Percentiles rank a stretch among this genome's conserved stretches.
phyloP scores from a whole-genome alignment of 1,140 invertebrate genomes.

The Hylaeus anthracinus region DNA sequence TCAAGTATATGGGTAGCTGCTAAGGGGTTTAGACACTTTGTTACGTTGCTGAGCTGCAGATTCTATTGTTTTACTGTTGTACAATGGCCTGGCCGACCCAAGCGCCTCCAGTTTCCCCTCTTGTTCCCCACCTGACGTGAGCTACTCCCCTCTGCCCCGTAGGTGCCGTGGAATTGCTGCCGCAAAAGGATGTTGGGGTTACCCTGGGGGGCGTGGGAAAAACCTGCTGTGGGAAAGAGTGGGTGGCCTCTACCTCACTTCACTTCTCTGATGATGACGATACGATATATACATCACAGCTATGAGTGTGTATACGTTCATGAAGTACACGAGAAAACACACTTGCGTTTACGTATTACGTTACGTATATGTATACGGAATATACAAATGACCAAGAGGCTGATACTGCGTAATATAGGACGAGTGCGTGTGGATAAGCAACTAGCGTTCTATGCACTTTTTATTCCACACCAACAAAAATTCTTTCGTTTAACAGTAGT shows the following conservation, averaged over 20 bases:
- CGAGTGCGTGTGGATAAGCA: constrained; percentile 29
- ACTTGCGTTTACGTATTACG: constrained; percentile 13
- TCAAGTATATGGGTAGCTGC: not conserved
- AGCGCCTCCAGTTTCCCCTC: constrained; percentile 69
- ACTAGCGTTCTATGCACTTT: constrained; percentile 24
- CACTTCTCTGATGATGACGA: constrained; percentile 71
- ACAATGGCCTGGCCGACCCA: constrained; percentile 73
- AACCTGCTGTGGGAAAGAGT: constrained; percentile 90
- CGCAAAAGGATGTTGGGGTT: constrained; percentile 87
- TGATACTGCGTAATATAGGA: constrained; percentile 52
- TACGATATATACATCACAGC: constrained; percentile 59
- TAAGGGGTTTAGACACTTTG: not conserved
- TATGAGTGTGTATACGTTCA: constrained; percentile 35
- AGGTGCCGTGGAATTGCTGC: constrained; percentile 78
- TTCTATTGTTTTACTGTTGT: constrained; percentile 78
- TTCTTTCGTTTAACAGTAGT: not conserved
- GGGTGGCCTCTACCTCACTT: constrained; percentile 84
- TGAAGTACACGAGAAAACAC: not conserved
- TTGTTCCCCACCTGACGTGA: constrained; percentile 60
- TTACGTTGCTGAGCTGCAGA: constrained; percentile 68
- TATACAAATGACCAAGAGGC: constrained; percentile 23
- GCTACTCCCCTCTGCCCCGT: constrained; percentile 50
- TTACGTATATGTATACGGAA: constrained; percentile 20
- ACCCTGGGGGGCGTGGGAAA: constrained; percentile 88
- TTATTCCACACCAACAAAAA: not conserved